phyloP scores from a whole-genome alignment of 2,888 invertebrate genomes.

The Philereme transversata region DNA sequence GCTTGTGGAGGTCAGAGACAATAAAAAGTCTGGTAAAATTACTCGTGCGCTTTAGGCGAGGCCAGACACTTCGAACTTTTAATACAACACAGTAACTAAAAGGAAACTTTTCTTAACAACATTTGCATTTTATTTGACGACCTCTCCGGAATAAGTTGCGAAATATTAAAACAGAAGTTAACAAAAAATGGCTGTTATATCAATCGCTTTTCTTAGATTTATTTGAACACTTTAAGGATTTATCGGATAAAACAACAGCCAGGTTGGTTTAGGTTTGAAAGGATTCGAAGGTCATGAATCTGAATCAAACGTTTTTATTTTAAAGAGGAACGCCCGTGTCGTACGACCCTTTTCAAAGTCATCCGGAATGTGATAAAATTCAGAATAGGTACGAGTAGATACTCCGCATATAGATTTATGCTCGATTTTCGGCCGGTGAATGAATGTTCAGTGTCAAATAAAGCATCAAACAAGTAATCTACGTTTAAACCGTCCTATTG shows the following conservation, averaged over 20 bases:
- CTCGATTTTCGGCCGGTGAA: slow-evolving; percentile 12
- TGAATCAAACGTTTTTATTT: slow-evolving; percentile 54
- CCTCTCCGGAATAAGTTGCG: slow-evolving; percentile 39
- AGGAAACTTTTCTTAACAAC: slow-evolving; percentile 48
- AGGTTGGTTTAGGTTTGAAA: slow-evolving; percentile 44
- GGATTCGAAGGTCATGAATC: slow-evolving; percentile 57
- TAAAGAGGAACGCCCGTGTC: slow-evolving; percentile 45
- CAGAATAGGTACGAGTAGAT: slow-evolving; percentile 19
- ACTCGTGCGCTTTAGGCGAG: slow-evolving; percentile 41
- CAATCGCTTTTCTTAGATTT: slow-evolving; percentile 44
- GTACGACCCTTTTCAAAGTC: slow-evolving; percentile 60
- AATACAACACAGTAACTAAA: slow-evolving; percentile 41
- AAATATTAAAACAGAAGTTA: slow-evolving; percentile 46
- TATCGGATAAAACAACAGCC: slow-evolving; percentile 45
- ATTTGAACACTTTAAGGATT: slow-evolving; percentile 41
- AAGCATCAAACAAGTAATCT: neutral
- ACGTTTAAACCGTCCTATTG: neutral
- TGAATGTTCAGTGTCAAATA: slow-evolving; percentile 9
- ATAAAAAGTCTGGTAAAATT: slow-evolving; percentile 51
- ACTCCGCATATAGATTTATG: slow-evolving; percentile 17
- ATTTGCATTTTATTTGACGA: slow-evolving; percentile 59
- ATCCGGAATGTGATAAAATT: slow-evolving; percentile 41
- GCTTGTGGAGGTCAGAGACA: slow-evolving; percentile 41
- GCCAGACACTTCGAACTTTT: slow-evolving; percentile 41
- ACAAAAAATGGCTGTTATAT: slow-evolving; percentile 41